Evolutionary conservation across 2,888 invertebrate species (phyloP), one percentile per base, ranked within the genome.

Genomic region (Metellina segmentata): DNA sequence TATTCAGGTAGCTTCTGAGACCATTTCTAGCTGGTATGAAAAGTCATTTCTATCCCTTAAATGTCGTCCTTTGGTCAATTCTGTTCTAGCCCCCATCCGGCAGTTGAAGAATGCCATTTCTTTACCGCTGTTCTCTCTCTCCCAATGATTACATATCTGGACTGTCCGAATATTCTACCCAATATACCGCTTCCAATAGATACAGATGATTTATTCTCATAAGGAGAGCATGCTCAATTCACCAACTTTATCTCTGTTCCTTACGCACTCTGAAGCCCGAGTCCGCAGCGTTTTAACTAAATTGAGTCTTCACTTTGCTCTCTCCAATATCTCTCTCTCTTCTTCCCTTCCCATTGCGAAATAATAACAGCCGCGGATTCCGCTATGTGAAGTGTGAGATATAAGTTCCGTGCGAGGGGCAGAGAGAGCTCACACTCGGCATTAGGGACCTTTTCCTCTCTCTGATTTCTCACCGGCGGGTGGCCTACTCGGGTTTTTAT

Each of bases 201-300:
- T 51, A 9, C 72, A n/a, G 72, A 72, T 81, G 87, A 86, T 86
- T 79, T 79, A 88, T 88, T 78, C 87, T 69, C 79, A 71, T 69
- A 61, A 75, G 11, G 34, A 78, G 61, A 49, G 70, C 71, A 72
- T 72, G 74, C 52, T 52, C 74, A 74, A 19, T 71, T 85, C 61
- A 49, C 71, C 34, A 71, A 52, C 86, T 71, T 86, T 75, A 82
- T 89, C 75, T 89, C 53, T 51, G 51, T 34, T 52, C 19, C 49
- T 74, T 61, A 69, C 72, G 71, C 72, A 81, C 16, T 8, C 70
- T 34, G 34, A 86, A 78, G 51, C 19, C 61, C 86, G 86, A 91
- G 86, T 87, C 91, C 86, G 20, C 75, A 61, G 72, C 91, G 87
- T 91, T 91, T 91, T 91, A 91, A 87, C 91, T 82, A 91, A 91